phyloP scores from a whole-genome alignment of 2,888 invertebrate genomes.

The Troides oblongomaculatus region DNA sequence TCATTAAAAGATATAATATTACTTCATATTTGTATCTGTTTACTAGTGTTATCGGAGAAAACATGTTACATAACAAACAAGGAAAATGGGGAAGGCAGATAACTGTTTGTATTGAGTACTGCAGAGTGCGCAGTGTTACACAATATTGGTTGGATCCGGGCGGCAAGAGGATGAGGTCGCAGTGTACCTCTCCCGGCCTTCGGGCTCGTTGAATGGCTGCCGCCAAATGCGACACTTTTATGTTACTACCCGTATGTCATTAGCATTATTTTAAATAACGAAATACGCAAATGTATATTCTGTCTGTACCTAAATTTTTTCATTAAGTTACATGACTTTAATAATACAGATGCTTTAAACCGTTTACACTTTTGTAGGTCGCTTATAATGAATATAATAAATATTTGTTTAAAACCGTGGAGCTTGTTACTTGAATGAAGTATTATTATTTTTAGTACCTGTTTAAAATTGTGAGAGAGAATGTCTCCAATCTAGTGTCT shows the following conservation, averaged over 20 bases:
- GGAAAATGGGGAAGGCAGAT: slow-evolving; percentile 5
- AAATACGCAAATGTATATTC: neutral
- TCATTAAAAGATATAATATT: neutral
- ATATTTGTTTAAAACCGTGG: neutral
- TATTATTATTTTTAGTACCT: slow-evolving; percentile 26
- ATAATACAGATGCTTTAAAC: neutral
- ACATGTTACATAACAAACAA: slow-evolving; percentile 10
- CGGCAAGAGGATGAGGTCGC: slow-evolving; percentile 9
- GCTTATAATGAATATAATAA: neutral
- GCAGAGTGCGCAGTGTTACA: slow-evolving; percentile 32
- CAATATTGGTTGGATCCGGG: slow-evolving; percentile 23
- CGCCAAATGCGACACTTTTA: slow-evolving; percentile 11
- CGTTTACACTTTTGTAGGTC: neutral
- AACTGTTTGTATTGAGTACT: slow-evolving; percentile 23
- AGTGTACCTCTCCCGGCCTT: slow-evolving; percentile 15
- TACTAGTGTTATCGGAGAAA: neutral
- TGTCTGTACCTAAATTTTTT: neutral
- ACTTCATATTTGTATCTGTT: neutral
- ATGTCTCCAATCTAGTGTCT: slow-evolving; percentile 36
- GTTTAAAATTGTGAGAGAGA: slow-evolving; percentile 13
- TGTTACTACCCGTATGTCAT: neutral
- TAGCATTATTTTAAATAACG: neutral
- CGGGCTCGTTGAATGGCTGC: neutral
- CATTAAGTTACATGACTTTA: neutral
- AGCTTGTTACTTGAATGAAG: neutral